Evolutionary conservation across 1,140 invertebrate genomes (phyloP), one percentile per base, ranked within the genome.

Genomic region (Rhyacophila brunnea): DNA sequence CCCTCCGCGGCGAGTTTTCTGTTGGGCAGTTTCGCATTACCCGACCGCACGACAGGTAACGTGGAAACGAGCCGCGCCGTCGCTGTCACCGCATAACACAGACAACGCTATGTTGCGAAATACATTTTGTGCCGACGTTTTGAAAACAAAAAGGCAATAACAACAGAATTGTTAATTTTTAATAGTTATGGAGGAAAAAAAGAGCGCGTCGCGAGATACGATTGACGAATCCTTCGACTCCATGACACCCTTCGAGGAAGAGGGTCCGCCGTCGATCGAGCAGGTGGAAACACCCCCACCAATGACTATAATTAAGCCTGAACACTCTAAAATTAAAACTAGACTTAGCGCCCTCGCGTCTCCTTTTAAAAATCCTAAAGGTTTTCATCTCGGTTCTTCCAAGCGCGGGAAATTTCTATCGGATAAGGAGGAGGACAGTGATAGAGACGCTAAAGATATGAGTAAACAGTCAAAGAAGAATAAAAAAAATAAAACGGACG

Each of bases 151-250:
- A n/a, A n/a, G 38, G 43, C 43, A 19, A 14, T 11, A 45, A 7
- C n/a, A n/a, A n/a, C n/a, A n/a, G n/a, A 35, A n/a, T 9, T 18
- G 23, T 7, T 15, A 13, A 19, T 35, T 19, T 11, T 36, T 18
- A 20, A 15, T 45, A 13, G 34, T 36, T 17, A 53, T 53, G 49
- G 43, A 45, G 6, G 9, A 14, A 18, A n/a, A 38, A 5, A 35
- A 23, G 13, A 53, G 47, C 49, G 32, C 40, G 38, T 61, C 58
- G 6, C 15, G 32, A 13, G 62, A 64, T 17, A 64, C 62, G 20
- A 32, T 56, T 13, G 53, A 64, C 14, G 62, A 64, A 23, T 53
- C 58, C 23, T 60, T 64, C 62, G 62, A 64, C 14, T 57, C 58
- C 7, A 20, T 50, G 42, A 58, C 49, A 14, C 57, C 58, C n/a